Percentiles rank a stretch among this genome's conserved stretches.
These are phyloP conservation scores for Enteromius thamalakanensis DNA, from an alignment of 2,797 vertebrate species.

Conservation along the genomic window DNA sequence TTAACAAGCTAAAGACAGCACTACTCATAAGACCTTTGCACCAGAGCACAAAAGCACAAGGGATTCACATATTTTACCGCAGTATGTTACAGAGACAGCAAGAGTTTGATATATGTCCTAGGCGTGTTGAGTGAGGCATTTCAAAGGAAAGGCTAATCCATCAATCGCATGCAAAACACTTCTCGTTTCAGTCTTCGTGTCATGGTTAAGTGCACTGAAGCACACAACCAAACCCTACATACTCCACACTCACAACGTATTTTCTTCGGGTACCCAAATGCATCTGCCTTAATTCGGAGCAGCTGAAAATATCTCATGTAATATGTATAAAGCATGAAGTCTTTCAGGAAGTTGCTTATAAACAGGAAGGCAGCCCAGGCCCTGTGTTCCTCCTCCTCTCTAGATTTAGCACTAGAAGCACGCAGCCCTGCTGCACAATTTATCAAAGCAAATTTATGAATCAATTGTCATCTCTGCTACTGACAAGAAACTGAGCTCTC, in stretches of 20 bases:
- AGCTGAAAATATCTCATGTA: conserved; percentile 57
- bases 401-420: conserved; percentile 51
- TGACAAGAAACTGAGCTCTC: conserved; percentile 47
- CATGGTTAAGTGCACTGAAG: conserved; percentile 45
- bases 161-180: conserved; percentile 46
- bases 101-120: conserved; percentile 29
- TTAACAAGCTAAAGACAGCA: background rate
- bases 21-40: conserved; percentile 1
- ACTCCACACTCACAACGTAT: conserved; percentile 25
- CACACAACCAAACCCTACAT: conserved; percentile 35
- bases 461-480: conserved; percentile 58
- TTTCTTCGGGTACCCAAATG: conserved; percentile 20
- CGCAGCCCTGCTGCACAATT: conserved; percentile 54
- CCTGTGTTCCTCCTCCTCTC: conserved; percentile 41
- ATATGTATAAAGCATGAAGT: conserved; percentile 54
- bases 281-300: conserved; percentile 44
- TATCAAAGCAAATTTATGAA: conserved; percentile 63
- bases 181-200: conserved; percentile 36
- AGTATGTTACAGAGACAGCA: conserved; percentile 1
- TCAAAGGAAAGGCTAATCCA: conserved; percentile 41
- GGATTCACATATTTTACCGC: conserved; percentile 7
- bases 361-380: conserved; percentile 50
- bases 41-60: conserved; percentile 23
- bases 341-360: conserved; percentile 55
- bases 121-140: conserved; percentile 28